These are phyloP conservation scores for Tenthredo scrophulariae DNA, from an alignment of 2,888 invertebrate species.

Conservation along the genomic window DNA sequence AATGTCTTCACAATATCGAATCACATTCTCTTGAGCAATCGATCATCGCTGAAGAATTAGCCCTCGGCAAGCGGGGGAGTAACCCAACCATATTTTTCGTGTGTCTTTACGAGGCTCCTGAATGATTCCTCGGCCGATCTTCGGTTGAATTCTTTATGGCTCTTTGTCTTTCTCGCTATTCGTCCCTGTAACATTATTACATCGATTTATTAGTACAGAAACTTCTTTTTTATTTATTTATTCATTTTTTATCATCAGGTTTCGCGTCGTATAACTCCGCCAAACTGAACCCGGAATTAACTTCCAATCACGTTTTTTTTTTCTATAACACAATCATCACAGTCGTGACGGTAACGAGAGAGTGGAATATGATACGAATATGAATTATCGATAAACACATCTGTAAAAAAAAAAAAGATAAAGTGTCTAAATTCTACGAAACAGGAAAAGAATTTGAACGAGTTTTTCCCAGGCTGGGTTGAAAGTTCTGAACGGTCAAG, in stretches of 20 bases:
- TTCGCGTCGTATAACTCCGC: neutral
- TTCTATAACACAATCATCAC: neutral
- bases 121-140: conserved; percentile 94
- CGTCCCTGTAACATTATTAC: conserved; percentile 80
- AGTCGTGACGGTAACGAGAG: neutral
- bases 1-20: conserved; percentile 6
- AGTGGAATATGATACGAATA: neutral
- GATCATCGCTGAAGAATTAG: conserved; percentile 77
- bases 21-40: conserved; percentile 27
- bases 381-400: neutral
- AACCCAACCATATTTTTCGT: conserved; percentile 95
- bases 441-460: neutral
- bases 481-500: too few relatives aligned
- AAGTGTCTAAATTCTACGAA: neutral
- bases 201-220: neutral
- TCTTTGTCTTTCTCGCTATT: conserved; percentile 88
- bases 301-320: neutral
- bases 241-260: neutral
- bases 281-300: conserved; percentile 4
- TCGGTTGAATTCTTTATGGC: conserved; percentile 87
- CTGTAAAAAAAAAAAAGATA: too few relatives aligned
- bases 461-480: neutral
- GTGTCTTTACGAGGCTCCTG: conserved; percentile 92
- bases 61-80: conserved; percentile 93
- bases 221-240: neutral